A percentile compares a stretch with the other conserved stretches of the same genome.
Evolutionary conservation across 2,113 vertebrate species (phyloP).

Genomic region (Motacilla tschutschensis): DNA sequence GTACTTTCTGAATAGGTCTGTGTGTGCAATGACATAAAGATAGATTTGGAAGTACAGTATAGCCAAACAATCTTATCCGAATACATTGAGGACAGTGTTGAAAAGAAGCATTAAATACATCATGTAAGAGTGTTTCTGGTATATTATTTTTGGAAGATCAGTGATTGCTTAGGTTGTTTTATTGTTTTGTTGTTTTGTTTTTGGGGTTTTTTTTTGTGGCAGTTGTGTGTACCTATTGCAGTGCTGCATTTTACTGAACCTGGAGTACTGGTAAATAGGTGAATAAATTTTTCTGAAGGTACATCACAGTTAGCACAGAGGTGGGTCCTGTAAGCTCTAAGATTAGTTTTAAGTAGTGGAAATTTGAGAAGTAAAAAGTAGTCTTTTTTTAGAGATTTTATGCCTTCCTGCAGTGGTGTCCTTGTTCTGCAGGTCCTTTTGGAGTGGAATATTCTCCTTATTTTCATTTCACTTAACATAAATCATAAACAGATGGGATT

Average conservation of each 20-base stretch:
- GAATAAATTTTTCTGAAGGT: background rate
- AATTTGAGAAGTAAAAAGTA: background rate
- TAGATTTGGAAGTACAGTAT: slow-evolving; percentile 15
- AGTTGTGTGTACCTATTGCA: background rate
- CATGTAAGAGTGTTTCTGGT: slow-evolving; percentile 47
- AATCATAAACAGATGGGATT: background rate
- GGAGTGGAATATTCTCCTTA: background rate
- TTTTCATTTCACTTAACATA: background rate
- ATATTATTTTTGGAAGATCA: slow-evolving; percentile 61
- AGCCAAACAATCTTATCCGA: slow-evolving; percentile 14
- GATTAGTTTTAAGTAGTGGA: background rate
- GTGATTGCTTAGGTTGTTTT: background rate
- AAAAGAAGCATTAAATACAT: slow-evolving; percentile 45
- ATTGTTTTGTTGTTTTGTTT: background rate
- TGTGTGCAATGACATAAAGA: slow-evolving; percentile 44
- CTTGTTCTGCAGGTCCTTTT: background rate
- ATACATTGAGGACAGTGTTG: slow-evolving; percentile 32
- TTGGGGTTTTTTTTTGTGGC: background rate
- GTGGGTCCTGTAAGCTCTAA: background rate
- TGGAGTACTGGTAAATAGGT: background rate
- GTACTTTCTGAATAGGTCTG: slow-evolving; percentile 16
- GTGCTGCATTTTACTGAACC: background rate
- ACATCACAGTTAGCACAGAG: background rate
- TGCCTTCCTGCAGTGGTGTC: background rate
- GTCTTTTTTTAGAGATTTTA: background rate